phyloP scores from a whole-genome alignment of 1,140 invertebrate species.

The Lordiphosa clarofinis region DNA sequence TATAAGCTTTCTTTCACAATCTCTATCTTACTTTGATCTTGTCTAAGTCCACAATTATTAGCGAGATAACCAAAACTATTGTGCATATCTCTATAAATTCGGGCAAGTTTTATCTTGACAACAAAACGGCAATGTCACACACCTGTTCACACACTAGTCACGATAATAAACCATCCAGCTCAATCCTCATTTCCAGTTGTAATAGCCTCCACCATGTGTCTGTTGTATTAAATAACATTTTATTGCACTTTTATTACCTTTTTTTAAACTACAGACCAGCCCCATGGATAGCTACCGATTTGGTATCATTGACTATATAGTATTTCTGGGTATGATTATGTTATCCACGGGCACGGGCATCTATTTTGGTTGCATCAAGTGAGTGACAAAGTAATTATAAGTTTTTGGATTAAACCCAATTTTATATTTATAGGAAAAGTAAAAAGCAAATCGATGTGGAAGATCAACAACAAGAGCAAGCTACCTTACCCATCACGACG shows the following conservation, averaged over 20 bases:
- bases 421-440: slow-evolving; percentile 36
- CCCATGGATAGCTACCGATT: slow-evolving; percentile 56
- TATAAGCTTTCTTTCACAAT: too few relatives aligned
- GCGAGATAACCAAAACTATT: background rate
- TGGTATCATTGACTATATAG: slow-evolving; percentile 82
- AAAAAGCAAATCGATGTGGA: slow-evolving; percentile 44
- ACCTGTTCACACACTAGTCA: slow-evolving; percentile 19
- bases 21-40: background rate
- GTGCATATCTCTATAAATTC: background rate
- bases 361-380: slow-evolving; percentile 84
- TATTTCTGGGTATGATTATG: slow-evolving; percentile 83
- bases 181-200: slow-evolving; percentile 18
- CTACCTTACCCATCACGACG: slow-evolving; percentile 18
- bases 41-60: background rate
- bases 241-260: background rate
- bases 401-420: slow-evolving; percentile 1
- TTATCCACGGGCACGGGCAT: slow-evolving; percentile 86
- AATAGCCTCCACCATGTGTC: slow-evolving; percentile 6
- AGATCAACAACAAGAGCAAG: slow-evolving; percentile 20
- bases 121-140: slow-evolving; percentile 17
- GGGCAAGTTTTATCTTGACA: background rate
- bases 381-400: slow-evolving; percentile 19
- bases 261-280: slow-evolving; percentile 15
- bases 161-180: background rate
- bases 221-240: slow-evolving; percentile 3